These are phyloP conservation scores for Rhineura floridana DNA, from an alignment of 2,113 vertebrate genomes.

Conservation along the genomic window DNA sequence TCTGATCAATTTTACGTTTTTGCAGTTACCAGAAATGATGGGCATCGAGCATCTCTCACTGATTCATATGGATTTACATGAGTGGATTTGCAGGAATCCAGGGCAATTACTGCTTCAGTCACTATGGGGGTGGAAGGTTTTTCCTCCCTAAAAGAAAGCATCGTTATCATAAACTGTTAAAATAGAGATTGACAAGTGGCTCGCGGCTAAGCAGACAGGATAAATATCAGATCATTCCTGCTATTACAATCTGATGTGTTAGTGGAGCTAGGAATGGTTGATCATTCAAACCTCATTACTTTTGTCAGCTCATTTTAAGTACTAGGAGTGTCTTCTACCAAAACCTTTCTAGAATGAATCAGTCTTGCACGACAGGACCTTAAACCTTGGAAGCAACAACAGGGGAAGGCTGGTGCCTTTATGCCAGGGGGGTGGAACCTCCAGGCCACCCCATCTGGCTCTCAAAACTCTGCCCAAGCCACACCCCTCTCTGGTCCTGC, in stretches of 20 bases:
- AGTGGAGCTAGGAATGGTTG: background rate
- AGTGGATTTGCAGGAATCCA: background rate
- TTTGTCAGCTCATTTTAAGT: slow-evolving; percentile 4
- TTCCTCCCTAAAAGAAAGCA: background rate
- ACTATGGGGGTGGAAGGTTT: background rate
- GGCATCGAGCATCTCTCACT: background rate
- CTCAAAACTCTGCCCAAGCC: too few relatives aligned
- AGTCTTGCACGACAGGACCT: background rate
- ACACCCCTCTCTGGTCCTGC: too few relatives aligned
- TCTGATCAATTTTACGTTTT: slow-evolving; percentile 30
- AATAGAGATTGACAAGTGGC: slow-evolving; percentile 1
- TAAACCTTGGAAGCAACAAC: background rate
- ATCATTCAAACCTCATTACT: background rate
- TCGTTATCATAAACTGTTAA: slow-evolving; percentile 8
- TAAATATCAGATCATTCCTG: background rate
- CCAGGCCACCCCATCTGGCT: too few relatives aligned
- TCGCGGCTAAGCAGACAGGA: background rate
- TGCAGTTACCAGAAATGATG: slow-evolving; percentile 21
- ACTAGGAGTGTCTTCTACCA: background rate
- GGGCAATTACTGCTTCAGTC: slow-evolving; percentile 7
- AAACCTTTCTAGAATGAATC: background rate
- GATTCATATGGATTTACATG: slow-evolving; percentile 12
- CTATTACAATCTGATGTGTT: background rate
- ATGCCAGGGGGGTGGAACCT: too few relatives aligned
- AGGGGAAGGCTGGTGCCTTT: background rate